Evolutionary conservation across 2,888 invertebrate species (phyloP), one percentile per base, ranked within the genome.

Genomic region (Glomeris marginata): DNA sequence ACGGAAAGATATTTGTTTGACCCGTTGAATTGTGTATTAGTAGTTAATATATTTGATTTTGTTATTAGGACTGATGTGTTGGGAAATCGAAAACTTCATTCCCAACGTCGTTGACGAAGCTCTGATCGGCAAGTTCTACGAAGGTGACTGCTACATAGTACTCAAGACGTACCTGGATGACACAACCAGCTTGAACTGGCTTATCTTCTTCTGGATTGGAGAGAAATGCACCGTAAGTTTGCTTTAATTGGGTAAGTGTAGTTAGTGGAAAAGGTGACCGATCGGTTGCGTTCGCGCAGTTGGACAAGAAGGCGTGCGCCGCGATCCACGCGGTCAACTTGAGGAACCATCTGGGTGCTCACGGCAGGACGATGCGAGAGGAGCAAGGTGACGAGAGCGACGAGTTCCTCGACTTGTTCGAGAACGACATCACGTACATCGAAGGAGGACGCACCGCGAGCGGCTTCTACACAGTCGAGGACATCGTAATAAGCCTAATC

Each of bases 81-180:
- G 97, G 97, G 98, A 99, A 73, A 98, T 98, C 54, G 98, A 98
- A 68, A 98, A 99, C 69, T 98, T 98, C 68, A 73, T 97, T 56
- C 98, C 98, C 0, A 92, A 92, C 64, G 82, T 84, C 61, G 81
- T 98, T 28, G 73, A 74, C 49, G 70, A 54, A 40, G 90, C 83
- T 5, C 81, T 90, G 0, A 85, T 92, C 65, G 97, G 97, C 2
- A 95, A 95, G 68, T 98, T 99, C 71, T 99, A 95, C 65, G 94
- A 97, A 69, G 97, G 88, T 4, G 98, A 99, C 67, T 97, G 97
- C 67, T 99, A 99, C 68, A 95, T 99, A 59, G 77, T 99, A 42
- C 69, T 97, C 51, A 88, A 91, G 69, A 95, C 95, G 0, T 74
- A 73, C 37, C 68, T 82, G 37, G 91, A 91, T 63, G 86, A 87